Base-by-base conservation (phyloP, 1,140 invertebrate species). In the Sarcophaga bullata region DNA sequence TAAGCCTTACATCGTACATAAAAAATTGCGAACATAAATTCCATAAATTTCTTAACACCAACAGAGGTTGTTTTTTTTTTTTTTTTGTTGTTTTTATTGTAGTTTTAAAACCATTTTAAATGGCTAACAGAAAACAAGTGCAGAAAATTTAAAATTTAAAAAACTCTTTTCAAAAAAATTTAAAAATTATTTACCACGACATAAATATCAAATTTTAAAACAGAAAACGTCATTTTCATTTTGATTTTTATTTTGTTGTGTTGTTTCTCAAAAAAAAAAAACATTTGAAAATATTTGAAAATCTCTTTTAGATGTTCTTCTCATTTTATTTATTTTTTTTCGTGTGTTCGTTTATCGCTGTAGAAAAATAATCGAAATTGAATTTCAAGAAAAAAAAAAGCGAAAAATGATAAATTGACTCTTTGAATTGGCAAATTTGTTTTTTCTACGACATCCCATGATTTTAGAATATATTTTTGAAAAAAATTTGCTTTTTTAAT, bases 61-160 rank as follows among this genome's bases (percentile, higher is more conserved):
- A 17, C 13, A 62, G 8, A 62, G 7, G 25, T 4, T 37, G 1
- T 37, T 37, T 37, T 37, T 37, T 37, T 37, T 37, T 37, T 37
- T 37, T 37, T 37, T 37, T 37, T 37, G 1, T 37, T 1, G 25
- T 37, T 37, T 37, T 37, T 37, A 37, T 37, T 37, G 25, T 3
- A 62, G 13, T 62, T 62, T 37, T 62, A 62, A 62, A 62, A 62
- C 58, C 58, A 62, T 62, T 62, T 62, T 5, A 62, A 62, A 62
- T 62, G 58, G 58, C 58, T 15, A 62, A 62, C 15, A 13, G 58
- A 62, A 62, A 62, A 62, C 58, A 62, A 62, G 58, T 62, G 15
- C 4, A 2, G 25, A 37, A 15, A 62, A 17, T 62, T 62, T 5
- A 62, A 62, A 62, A 62, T 1, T 7, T 17, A 62, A 62, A 62